Evolutionary conservation across 2,888 invertebrate genomes (phyloP).

Genomic region (Saturnia japonica): DNA sequence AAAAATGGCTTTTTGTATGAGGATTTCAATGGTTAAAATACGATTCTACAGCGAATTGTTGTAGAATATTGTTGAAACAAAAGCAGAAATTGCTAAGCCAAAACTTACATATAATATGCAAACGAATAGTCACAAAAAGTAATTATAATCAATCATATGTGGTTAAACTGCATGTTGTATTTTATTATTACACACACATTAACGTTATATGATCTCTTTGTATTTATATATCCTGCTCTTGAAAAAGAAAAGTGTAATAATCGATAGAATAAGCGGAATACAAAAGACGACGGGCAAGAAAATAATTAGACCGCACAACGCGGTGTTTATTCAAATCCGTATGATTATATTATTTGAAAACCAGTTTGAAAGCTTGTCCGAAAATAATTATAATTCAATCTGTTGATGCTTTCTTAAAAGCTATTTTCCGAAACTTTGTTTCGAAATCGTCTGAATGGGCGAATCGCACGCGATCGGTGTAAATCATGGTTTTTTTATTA

Average conservation of each 20-base stretch:
- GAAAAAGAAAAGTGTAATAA: background rate
- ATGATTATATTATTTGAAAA: background rate
- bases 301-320: constrained; percentile 9
- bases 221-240: background rate
- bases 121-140: background rate
- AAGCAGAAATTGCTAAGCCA: background rate
- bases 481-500: background rate
- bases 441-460: constrained; percentile 13
- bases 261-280: constrained; percentile 1
- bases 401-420: constrained; percentile 15
- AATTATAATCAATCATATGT: background rate
- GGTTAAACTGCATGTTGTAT: no score
- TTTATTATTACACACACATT: background rate
- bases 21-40: no score
- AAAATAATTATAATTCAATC: constrained; percentile 12
- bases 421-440: constrained; percentile 7
- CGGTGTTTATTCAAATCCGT: constrained; percentile 4
- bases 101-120: background rate
- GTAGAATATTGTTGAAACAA: background rate
- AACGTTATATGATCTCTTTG: background rate
- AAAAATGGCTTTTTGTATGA: no score
- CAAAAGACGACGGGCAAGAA: background rate
- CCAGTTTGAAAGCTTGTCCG: constrained; percentile 18
- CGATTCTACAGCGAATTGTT: background rate
- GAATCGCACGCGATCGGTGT: background rate